phyloP scores from a whole-genome alignment of 2,113 vertebrate genomes.

The Callaeas wilsoni region DNA sequence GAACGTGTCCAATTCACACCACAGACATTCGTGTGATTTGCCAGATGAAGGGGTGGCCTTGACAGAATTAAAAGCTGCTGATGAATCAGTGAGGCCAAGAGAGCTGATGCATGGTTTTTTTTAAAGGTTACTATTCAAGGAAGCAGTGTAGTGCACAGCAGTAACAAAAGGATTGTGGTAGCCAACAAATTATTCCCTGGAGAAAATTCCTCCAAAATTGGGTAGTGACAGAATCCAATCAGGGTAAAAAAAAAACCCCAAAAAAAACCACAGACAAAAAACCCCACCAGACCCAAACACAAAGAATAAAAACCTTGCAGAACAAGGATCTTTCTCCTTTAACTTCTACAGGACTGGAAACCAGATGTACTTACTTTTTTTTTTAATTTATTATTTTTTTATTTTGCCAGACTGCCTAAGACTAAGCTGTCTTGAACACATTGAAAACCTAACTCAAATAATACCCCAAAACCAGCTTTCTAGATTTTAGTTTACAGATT shows the following conservation, averaged over 20 bases:
- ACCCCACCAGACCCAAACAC: neutral
- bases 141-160: neutral
- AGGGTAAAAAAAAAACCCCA: neutral
- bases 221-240: neutral
- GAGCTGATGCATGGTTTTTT: neutral
- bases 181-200: neutral
- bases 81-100: neutral
- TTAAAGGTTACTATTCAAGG: neutral
- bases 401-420: neutral
- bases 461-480: neutral
- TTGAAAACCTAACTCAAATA: neutral
- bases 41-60: neutral
- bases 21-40: rapidly evolving
- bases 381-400: neutral
- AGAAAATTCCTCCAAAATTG: neutral
- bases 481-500: neutral
- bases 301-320: neutral
- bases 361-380: neutral
- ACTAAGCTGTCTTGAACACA: neutral
- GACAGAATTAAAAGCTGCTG: neutral
- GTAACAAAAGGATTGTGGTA: neutral
- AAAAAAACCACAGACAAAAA: neutral
- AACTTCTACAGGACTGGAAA: neutral
- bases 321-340: neutral
- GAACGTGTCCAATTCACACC: rapidly evolving